These are phyloP conservation scores for Enteromius radiatus DNA, from an alignment of 2,797 vertebrate species.

Conservation along the genomic window DNA sequence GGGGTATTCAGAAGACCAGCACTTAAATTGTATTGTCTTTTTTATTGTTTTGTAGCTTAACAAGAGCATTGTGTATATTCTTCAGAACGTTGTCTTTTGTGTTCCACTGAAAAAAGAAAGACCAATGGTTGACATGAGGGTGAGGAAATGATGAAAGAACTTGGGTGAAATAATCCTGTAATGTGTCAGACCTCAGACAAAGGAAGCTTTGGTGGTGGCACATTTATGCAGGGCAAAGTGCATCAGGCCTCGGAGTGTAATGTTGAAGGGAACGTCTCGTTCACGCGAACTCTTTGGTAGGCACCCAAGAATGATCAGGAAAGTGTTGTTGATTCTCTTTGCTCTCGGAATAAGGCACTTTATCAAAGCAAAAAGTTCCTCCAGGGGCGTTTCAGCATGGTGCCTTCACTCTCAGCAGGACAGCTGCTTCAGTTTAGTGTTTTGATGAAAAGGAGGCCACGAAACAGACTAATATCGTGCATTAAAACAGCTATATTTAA, in stretches of 20 bases:
- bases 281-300: constrained; percentile 12
- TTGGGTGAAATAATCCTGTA: neutral
- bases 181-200: neutral
- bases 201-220: neutral
- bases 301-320: constrained; percentile 20
- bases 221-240: constrained; percentile 6
- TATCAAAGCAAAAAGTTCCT: constrained; percentile 34
- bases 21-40: neutral
- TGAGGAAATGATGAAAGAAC: neutral
- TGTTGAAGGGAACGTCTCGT: constrained; percentile 4
- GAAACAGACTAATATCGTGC: constrained; percentile 1
- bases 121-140: neutral
- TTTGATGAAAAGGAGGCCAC: neutral
- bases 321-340: constrained; percentile 22
- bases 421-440: neutral
- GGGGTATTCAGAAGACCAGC: neutral
- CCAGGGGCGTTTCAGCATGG: neutral
- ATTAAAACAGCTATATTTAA: neutral
- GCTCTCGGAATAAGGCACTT: constrained; percentile 15
- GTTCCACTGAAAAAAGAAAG: neutral
- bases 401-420: constrained; percentile 21
- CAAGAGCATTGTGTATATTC: neutral
- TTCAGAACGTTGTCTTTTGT: neutral
- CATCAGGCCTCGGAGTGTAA: neutral
- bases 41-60: neutral